Percentiles rank a stretch among this genome's conserved stretches.
phyloP scores from a whole-genome alignment of 2,888 invertebrate genomes.

The Chloroclysta siterata region DNA sequence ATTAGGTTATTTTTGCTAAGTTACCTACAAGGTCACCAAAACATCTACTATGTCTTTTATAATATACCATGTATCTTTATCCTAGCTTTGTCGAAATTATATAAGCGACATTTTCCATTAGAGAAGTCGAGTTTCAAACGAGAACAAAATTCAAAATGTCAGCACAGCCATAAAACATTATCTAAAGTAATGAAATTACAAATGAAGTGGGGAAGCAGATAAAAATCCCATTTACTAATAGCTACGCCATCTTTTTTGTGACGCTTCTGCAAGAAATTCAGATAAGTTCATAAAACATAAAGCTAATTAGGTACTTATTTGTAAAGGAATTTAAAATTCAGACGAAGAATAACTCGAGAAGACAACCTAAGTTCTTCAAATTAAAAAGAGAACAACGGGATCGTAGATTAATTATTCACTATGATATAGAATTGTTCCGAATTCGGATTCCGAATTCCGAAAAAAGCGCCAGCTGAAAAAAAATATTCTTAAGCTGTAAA shows the following conservation, averaged over 20 bases:
- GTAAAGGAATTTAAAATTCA: constrained; percentile 15
- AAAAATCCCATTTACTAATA: constrained; percentile 65
- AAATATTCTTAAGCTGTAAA: no score
- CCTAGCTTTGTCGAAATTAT: no score
- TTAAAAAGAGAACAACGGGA: neutral
- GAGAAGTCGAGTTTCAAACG: constrained; percentile 7
- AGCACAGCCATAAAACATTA: constrained; percentile 37
- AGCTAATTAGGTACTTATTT: constrained; percentile 32
- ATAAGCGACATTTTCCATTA: no score
- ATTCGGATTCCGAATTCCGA: no score
- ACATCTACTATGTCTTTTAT: no score
- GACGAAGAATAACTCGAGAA: neutral
- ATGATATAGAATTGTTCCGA: no score
- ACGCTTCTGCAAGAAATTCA: constrained; percentile 37
- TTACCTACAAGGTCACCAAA: no score
- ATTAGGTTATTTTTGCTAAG: no score
- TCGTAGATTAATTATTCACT: neutral
- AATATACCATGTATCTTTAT: no score
- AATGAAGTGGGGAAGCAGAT: constrained; percentile 50
- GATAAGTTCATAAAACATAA: constrained; percentile 36
- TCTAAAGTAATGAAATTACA: constrained; percentile 49
- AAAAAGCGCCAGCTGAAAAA: no score
- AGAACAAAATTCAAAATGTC: constrained; percentile 13
- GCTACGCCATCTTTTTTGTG: constrained; percentile 43
- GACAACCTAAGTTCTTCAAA: neutral